Percentiles rank a stretch among this genome's conserved stretches.
Conservation (phyloP, 1,140 invertebrate species). For the Vanessa atalanta region DNA sequence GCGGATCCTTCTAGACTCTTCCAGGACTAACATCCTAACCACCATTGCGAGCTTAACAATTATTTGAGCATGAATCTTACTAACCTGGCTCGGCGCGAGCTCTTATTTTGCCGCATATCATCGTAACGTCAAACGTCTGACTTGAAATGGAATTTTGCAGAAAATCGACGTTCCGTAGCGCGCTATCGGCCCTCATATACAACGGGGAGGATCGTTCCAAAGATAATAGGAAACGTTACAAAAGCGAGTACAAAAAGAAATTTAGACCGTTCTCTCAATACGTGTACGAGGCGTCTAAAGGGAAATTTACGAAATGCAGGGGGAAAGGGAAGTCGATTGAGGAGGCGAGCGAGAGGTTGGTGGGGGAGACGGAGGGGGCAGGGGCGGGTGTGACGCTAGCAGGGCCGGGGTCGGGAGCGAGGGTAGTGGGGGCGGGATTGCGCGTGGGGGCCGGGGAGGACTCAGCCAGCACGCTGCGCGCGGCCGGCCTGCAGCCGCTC, state of each 20-base stretch:
- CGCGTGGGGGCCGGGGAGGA: slow-evolving; percentile 57
- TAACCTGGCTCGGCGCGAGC: slow-evolving; percentile 76
- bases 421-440: slow-evolving; percentile 58
- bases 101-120: slow-evolving; percentile 76
- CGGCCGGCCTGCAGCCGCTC: slow-evolving; percentile 70
- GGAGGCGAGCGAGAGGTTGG: slow-evolving; percentile 74
- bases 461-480: slow-evolving; percentile 64
- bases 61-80: slow-evolving; percentile 77
- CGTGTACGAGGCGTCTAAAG: slow-evolving; percentile 87
- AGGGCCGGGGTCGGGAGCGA: slow-evolving; percentile 82
- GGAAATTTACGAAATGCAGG: slow-evolving; percentile 85
- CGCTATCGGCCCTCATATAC: slow-evolving; percentile 80
- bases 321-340: slow-evolving; percentile 80
- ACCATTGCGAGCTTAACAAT: slow-evolving; percentile 78
- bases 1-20: slow-evolving; percentile 69
- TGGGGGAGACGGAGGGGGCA: slow-evolving; percentile 56
- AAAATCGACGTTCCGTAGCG: slow-evolving; percentile 82
- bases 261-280: slow-evolving; percentile 91
- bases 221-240: slow-evolving; percentile 82
- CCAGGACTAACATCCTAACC: slow-evolving; percentile 73
- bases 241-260: slow-evolving; percentile 90
- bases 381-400: slow-evolving; percentile 36
- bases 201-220: slow-evolving; percentile 80
- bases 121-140: slow-evolving; percentile 69
- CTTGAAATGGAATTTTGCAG: slow-evolving; percentile 80